These are phyloP conservation scores for Eretmocerus hayati DNA, from an alignment of 2,888 invertebrate species.

Conservation along the genomic window DNA sequence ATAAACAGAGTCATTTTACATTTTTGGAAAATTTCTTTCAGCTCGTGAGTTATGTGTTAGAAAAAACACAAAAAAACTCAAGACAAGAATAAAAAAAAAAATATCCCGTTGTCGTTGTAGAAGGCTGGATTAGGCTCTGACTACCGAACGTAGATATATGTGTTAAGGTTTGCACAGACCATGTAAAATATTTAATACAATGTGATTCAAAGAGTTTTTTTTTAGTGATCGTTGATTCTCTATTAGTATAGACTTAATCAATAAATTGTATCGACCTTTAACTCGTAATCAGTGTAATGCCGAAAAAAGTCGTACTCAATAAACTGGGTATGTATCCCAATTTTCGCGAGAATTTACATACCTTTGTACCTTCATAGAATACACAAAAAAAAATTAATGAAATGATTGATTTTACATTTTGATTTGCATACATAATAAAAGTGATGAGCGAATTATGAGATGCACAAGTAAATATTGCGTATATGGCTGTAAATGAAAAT, in stretches of 20 bases:
- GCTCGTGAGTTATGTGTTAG: no score
- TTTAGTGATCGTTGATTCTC: conserved; percentile 17
- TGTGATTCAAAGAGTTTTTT: conserved; percentile 22
- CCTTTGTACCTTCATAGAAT: background rate
- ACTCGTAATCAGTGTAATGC: conserved; percentile 14
- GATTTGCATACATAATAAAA: no score
- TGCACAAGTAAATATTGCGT: conserved; percentile 4
- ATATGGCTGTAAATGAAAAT: background rate
- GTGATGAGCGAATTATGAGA: no score
- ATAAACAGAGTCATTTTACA: no score
- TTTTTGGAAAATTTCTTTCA: no score
- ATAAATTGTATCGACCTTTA: no score
- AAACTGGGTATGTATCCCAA: no score
- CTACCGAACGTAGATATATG: conserved; percentile 25
- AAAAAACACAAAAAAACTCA: background rate
- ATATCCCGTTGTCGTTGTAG: conserved; percentile 26
- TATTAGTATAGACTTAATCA: no score
- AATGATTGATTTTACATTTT: no score
- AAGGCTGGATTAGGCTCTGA: conserved; percentile 29
- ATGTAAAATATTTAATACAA: conserved; percentile 25
- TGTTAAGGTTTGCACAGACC: conserved; percentile 23
- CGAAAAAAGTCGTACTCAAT: no score
- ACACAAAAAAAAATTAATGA: no score
- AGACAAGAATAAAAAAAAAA: conserved; percentile 1
- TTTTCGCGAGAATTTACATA: no score